Percentiles rank a stretch among this genome's conserved stretches.
Evolutionary conservation across 1,140 invertebrate species (phyloP).

Genomic region (Drosophila arizonae): DNA sequence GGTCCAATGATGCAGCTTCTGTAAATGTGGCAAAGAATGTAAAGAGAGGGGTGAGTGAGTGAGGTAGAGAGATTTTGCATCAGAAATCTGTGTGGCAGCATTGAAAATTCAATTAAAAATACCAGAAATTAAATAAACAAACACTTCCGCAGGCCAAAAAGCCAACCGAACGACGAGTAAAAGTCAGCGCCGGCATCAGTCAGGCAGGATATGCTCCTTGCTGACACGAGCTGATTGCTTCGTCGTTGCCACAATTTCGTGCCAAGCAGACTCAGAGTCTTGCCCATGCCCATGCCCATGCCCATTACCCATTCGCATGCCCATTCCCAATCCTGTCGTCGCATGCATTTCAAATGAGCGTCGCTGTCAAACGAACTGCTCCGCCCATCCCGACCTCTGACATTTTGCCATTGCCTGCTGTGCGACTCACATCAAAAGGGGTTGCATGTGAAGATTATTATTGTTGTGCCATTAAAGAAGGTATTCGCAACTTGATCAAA

Average conservation of each 20-base stretch:
- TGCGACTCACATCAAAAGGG: slow-evolving; percentile 47
- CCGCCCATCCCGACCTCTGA: slow-evolving; percentile 5
- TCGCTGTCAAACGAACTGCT: slow-evolving; percentile 37
- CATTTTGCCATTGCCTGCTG: slow-evolving; percentile 22
- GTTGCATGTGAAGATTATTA: slow-evolving; percentile 37
- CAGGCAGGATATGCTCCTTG: slow-evolving; percentile 58
- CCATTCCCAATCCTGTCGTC: slow-evolving; percentile 33
- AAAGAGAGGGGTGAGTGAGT: slow-evolving; percentile 16
- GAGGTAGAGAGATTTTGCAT: slow-evolving; percentile 33
- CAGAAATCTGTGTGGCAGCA: slow-evolving; percentile 40
- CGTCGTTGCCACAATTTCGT: slow-evolving; percentile 24
- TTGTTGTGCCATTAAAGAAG: slow-evolving; percentile 15
- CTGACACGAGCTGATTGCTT: slow-evolving; percentile 66
- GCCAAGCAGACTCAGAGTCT: neutral
- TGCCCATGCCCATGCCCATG: neutral
- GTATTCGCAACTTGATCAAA: slow-evolving; percentile 37
- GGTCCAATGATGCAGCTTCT: slow-evolving; percentile 94
- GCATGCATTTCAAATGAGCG: slow-evolving; percentile 70
- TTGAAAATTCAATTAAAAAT: slow-evolving; percentile 79
- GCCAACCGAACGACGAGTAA: slow-evolving; percentile 36
- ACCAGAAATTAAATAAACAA: slow-evolving; percentile 77
- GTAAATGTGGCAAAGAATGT: slow-evolving; percentile 63
- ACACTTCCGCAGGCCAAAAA: slow-evolving; percentile 69
- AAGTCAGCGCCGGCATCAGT: slow-evolving; percentile 33
- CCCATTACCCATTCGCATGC: slow-evolving; percentile 2